Evolutionary conservation across 2,888 invertebrate genomes (phyloP), one percentile per base, ranked within the genome.

Genomic region (Meandrusa payeni): DNA sequence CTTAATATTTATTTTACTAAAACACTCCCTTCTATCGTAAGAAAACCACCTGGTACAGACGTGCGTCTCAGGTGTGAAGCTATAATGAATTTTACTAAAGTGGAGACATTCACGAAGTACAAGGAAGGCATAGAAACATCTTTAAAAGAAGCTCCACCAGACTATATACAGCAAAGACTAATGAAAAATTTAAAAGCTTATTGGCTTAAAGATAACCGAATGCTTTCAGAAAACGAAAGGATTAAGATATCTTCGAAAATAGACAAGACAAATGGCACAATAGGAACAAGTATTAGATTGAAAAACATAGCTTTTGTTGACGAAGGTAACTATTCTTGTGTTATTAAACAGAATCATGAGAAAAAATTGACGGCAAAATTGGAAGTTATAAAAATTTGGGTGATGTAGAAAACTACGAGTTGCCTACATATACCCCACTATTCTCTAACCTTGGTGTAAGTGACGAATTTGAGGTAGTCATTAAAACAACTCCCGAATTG

Each of bases 301-400:
- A 79, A 69, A 61, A 67, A 75, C 40, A 48, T 85, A 44, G 61
- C 61, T 32, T 42, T 39, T 42, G 38, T 55, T 47, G 81, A 86
- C 58, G 72, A 70, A 56, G 86, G 79, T 4, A 82, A 78, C 48
- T 86, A 86, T 54, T 77, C 81, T 29, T 87, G 87, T 77, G 75
- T 75, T 9, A 78, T 86, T 36, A 81, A 82, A 61, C 82, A 85
- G 53, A 82, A 67, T 34, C 74, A 75, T 64, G 83, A 83, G 54
- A 85, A 79, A 52, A 77, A 69, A 52, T 76, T 81, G 56, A 76
- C 79, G 34, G 65, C 81, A 26, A 69, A 64, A 47, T 58, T 82
- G 41, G 76, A 67, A 61, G 67, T 74, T 41, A 64, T 92, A 52
- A 90, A 92, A 49, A 79, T 88, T 23, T 90, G 55, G 92, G 92